Percentiles rank a stretch among this genome's conserved stretches.
Conservation (phyloP, 2,113 vertebrate genomes). For the Chiloscyllium plagiosum region DNA sequence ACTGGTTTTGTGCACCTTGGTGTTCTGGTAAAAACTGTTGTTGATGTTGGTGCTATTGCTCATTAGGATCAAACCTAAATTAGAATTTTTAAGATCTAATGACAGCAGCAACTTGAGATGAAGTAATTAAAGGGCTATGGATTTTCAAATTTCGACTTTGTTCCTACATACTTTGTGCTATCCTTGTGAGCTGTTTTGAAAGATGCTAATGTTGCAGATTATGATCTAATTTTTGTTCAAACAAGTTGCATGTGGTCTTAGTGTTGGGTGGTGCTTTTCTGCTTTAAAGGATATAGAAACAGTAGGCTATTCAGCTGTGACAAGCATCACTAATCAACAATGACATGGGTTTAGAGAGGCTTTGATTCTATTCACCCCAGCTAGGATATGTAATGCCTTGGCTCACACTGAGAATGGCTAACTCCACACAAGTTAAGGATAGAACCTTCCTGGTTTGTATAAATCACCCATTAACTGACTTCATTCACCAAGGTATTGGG, state of each 20-base stretch:
- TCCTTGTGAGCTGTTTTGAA: background rate
- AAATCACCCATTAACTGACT: background rate
- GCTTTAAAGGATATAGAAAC: background rate
- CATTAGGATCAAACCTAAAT: background rate
- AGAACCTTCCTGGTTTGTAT: background rate
- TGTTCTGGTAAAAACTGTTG: background rate
- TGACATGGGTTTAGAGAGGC: background rate
- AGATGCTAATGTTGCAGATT: background rate
- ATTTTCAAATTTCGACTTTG: background rate
- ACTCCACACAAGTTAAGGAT: background rate
- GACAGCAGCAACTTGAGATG: background rate
- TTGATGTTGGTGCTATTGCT: background rate
- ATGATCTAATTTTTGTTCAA: background rate
- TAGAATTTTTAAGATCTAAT: background rate
- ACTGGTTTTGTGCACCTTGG: background rate
- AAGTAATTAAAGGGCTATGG: background rate
- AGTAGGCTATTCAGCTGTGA: background rate
- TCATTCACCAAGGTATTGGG: background rate
- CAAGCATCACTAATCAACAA: background rate
- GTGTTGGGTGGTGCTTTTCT: background rate
- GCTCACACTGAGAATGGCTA: background rate
- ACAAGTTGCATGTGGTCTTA: background rate
- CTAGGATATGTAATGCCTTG: background rate
- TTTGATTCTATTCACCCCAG: background rate
- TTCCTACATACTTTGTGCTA: background rate